phyloP scores from a whole-genome alignment of 2,888 invertebrate species.

The Hyppa rectilinea region DNA sequence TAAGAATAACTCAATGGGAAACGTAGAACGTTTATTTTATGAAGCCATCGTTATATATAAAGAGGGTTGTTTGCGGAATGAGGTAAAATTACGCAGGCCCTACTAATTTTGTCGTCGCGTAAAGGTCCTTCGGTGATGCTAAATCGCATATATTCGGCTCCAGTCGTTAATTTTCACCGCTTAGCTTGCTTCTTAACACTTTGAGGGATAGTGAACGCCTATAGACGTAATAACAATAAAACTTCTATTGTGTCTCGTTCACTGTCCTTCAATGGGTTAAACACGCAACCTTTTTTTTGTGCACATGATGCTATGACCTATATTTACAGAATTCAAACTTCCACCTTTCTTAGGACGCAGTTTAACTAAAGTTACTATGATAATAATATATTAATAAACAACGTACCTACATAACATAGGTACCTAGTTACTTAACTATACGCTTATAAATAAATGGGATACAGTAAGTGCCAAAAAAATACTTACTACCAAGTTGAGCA shows the following conservation, averaged over 20 bases:
- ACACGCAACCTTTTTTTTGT: no score
- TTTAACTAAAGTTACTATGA: background rate
- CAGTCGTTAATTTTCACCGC: no score
- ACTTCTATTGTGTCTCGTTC: no score
- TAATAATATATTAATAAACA: background rate
- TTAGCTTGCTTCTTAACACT: no score
- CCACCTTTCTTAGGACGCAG: background rate
- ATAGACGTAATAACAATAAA: no score
- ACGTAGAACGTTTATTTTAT: constrained; percentile 8
- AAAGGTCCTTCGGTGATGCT: no score
- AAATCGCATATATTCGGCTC: no score
- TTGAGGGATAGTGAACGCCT: no score
- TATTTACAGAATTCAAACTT: constrained; percentile 24
- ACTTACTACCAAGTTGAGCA: constrained; percentile 2
- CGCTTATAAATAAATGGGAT: background rate
- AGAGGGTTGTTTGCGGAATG: background rate
- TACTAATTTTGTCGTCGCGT: no score
- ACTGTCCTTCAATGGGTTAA: no score
- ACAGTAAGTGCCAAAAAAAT: constrained; percentile 40
- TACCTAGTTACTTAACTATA: background rate
- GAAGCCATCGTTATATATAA: background rate
- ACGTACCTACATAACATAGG: background rate
- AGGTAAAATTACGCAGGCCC: background rate
- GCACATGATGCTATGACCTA: no score
- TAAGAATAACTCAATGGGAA: constrained; percentile 13